phyloP scores from a whole-genome alignment of 2,113 vertebrate genomes.

The Pterocles gutturalis region DNA sequence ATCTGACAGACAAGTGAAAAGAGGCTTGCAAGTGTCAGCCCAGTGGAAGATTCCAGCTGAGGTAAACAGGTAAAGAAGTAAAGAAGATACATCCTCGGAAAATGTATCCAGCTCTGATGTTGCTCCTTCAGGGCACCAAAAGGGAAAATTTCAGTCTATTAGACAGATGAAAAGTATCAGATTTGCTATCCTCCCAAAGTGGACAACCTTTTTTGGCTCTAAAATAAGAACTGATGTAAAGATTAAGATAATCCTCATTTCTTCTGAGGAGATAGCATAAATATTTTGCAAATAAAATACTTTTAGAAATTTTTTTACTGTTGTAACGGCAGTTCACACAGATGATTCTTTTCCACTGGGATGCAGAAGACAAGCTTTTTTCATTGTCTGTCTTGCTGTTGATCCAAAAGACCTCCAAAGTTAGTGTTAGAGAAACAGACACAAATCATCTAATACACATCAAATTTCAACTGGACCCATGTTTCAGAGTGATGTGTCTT shows the following conservation, averaged over 20 bases:
- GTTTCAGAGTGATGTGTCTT: background rate
- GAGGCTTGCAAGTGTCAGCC: background rate
- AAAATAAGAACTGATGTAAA: slow-evolving; percentile 14
- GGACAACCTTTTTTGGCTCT: background rate
- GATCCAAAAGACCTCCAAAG: slow-evolving; percentile 4
- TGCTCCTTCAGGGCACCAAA: background rate
- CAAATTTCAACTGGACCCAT: background rate
- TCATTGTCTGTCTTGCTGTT: background rate
- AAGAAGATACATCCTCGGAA: background rate
- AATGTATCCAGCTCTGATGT: background rate
- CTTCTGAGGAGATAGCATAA: background rate
- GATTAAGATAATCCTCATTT: background rate
- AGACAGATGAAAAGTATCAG: slow-evolving; percentile 1
- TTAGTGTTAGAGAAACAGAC: slow-evolving; percentile 1
- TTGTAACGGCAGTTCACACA: background rate
- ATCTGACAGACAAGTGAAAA: background rate
- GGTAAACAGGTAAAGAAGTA: background rate
- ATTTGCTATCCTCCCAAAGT: background rate
- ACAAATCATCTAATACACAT: background rate
- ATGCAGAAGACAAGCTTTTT: background rate
- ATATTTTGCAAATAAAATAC: slow-evolving; percentile 33
- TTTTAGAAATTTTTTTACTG: background rate
- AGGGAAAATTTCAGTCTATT: background rate
- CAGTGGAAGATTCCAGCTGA: background rate
- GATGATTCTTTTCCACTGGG: slow-evolving; percentile 4